These are phyloP conservation scores for Xestia sexstrigata DNA, from an alignment of 2,888 invertebrate species.

Conservation along the genomic window DNA sequence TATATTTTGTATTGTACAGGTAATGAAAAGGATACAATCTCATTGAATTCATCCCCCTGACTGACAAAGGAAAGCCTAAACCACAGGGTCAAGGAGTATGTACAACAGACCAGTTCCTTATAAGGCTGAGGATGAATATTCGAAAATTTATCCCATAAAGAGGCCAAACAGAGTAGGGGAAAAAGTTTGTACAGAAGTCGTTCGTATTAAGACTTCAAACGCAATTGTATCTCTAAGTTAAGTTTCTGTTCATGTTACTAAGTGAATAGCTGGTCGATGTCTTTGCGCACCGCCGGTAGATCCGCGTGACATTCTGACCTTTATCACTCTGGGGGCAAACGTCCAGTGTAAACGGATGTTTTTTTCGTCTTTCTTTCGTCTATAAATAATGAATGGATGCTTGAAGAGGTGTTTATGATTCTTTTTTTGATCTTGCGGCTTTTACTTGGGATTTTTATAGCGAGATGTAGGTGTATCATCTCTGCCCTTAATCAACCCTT, in stretches of 20 bases:
- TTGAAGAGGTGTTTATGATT: background rate
- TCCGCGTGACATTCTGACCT: constrained; percentile 44
- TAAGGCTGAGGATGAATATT: no score
- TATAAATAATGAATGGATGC: constrained; percentile 22
- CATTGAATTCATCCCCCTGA: background rate
- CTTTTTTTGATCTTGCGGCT: background rate
- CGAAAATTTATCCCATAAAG: background rate
- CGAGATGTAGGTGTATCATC: background rate
- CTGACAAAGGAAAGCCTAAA: background rate
- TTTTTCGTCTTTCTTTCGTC: constrained; percentile 5
- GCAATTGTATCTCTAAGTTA: background rate
- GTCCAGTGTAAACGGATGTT: background rate
- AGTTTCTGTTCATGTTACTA: background rate
- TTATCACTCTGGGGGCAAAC: constrained; percentile 5
- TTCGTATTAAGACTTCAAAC: background rate
- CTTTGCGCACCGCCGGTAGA: constrained; percentile 7
- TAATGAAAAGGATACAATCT: background rate
- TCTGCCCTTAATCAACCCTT: background rate
- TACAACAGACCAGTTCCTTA: no score
- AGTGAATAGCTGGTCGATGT: constrained; percentile 29
- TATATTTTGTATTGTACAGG: background rate
- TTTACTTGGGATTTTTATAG: background rate
- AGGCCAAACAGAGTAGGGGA: background rate
- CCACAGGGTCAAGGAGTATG: background rate
- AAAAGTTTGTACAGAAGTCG: background rate